These are phyloP conservation scores for Pantala flavescens DNA, from an alignment of 1,140 invertebrate species.

Conservation along the genomic window DNA sequence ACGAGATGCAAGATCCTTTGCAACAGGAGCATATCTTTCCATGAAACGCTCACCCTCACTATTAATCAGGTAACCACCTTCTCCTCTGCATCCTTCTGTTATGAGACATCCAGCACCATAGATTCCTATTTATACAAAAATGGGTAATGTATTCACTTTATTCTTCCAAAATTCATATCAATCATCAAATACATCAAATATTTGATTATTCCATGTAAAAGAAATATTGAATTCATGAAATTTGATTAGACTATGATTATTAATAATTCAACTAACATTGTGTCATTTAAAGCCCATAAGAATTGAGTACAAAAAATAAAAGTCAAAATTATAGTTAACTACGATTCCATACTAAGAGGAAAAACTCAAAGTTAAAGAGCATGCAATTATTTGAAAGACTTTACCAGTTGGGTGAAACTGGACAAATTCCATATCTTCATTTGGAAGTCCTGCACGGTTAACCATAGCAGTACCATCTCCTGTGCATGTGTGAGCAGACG, in stretches of 20 bases:
- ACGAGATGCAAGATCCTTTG: slow-evolving; percentile 94
- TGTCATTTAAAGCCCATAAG: too few species aligned
- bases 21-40: slow-evolving; percentile 96
- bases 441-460: slow-evolving; percentile 79
- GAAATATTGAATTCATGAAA: too few species aligned
- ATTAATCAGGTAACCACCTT: slow-evolving; percentile 94
- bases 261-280: too few species aligned
- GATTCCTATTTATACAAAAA: slow-evolving; percentile 40
- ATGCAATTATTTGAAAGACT: not conserved
- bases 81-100: slow-evolving; percentile 91
- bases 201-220: too few species aligned
- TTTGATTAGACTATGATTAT: too few species aligned
- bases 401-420: slow-evolving; percentile 97
- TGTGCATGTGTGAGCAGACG: slow-evolving; percentile 96
- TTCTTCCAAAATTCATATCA: too few species aligned
- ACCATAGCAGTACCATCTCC: slow-evolving; percentile 96
- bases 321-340: too few species aligned
- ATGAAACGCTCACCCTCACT: slow-evolving; percentile 95
- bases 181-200: too few species aligned
- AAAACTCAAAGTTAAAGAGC: too few species aligned
- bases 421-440: slow-evolving; percentile 95
- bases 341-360: too few species aligned
- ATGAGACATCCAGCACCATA: slow-evolving; percentile 97
- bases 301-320: too few species aligned
- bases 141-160: too few species aligned